Evolutionary conservation across 2,797 vertebrate genomes (phyloP), one percentile per base, ranked within the genome.

Genomic region (Stomatorhinus walkeri): DNA sequence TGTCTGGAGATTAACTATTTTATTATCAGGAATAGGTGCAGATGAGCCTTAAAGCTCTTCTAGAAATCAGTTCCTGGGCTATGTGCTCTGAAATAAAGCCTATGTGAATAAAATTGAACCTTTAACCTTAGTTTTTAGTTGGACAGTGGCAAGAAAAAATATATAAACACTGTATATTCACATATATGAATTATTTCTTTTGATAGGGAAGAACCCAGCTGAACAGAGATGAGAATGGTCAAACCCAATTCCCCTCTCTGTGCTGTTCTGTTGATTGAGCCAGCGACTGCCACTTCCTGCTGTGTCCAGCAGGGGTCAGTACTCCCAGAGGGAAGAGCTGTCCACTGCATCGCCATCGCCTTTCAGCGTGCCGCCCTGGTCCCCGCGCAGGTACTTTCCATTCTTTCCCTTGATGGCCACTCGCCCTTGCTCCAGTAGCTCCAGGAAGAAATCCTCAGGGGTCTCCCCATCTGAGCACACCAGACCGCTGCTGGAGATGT

Each of bases 251-350:
- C 51, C 40, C 84, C 87, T 32, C 64, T 54, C 85, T 32, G 28
- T 10, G 14, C 12, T 24, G 14, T 48, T 22, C n/a, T 6, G 14
- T 5, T 61, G 83, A 7, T 46, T 51, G 72, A 81, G 72, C 76
- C 22, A 19, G 87, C 16, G 8, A 40, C 32, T 48, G 40, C 14
- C 40, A 88, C 32, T 64, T 87, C 68, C 72, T 8, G 3, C 1
- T 24, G 51, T 87, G 90, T 92, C 92, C 89, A 89, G 81, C 85
- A 68, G 87, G 72, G 89, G 19, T 97, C 95, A 98, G 94, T 97
- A 98, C 93, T 99, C 98, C 98, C 98, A 99, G 88, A 98, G 96
- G 1, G 97, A 96, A 1, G 95, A 95, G 64, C 93, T 94, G 85
- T 94, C 94, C 40, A 96, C 95, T 0, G 90, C 89, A 28, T 96